Base-by-base conservation (phyloP, 2,888 invertebrate species). In the Temnothorax ravouxi region DNA sequence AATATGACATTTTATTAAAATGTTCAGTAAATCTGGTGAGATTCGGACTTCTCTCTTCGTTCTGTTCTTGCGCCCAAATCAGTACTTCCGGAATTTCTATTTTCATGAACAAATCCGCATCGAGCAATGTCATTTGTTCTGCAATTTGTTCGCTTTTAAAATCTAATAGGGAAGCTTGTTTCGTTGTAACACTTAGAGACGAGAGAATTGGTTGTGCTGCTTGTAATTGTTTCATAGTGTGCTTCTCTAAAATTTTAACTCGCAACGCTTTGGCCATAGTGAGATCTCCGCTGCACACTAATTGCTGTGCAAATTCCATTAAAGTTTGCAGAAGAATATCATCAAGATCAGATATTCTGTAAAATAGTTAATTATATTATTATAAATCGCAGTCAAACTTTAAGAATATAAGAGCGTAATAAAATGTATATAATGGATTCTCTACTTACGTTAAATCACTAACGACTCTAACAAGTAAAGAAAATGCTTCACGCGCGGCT, bases 1-100 rank as follows among this genome's bases (percentile, higher is more conserved):
- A 99, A 94, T 98, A 99, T 84, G 99, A 99, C 98, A 99, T 99
- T 95, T 99, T 99, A 95, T 99, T 99, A 95, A 99, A 99, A 95
- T 99, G 99, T 95, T 99, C 99, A 0, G 99, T 99, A 94, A 99
- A 99, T 89, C 97, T 96, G 50, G 99, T 99, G 83, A 99, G 96
- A 95, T 99, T 99, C 3, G 99, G 99, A 93, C 99, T 99, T 91
- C 98, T 96, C 94, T 99, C 99, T 95, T 99, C 99, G 89, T 98
- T 98, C 95, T 99, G 99, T 94, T 99, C 99, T 93, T 98, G 97
- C 54, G 99, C 98, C 99, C 99, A 99, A 91, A 99, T 97, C 88
- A 99, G 95, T 87, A 99, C 98, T 95, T 99, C 99, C 0, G 99
- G 99, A 86, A 99, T 98, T 95, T 99, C 99, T 91, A 99, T 99